Evolutionary conservation across 2,113 vertebrate genomes (phyloP), one percentile per base, ranked within the genome.

Genomic region (Tupaia tana): DNA sequence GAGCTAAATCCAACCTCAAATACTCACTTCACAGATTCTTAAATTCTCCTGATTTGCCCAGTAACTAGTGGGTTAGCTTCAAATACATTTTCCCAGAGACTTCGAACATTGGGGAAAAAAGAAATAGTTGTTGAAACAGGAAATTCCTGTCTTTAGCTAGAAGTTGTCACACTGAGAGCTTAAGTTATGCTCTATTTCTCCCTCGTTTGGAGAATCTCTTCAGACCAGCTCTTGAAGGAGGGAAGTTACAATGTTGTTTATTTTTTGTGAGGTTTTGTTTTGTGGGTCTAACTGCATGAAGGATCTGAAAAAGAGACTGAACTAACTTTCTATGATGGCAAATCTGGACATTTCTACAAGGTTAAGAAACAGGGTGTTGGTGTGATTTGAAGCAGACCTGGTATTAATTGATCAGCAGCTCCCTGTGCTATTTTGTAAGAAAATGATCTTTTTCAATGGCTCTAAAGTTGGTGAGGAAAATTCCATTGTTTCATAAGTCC

Each of bases 71-170:
- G 54, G 52, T 83, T 81, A 11, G 7, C 83, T 71, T 74, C 75
- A 88, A 93, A 54, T 83, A 80, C 77, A 88, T 86, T 80, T 77
- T 96, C 54, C 59, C 9, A 69, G 92, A 89, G 64, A 86, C 31
- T 12, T 79, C 85, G 27, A 83, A 85, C 77, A 91, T 52, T 6
- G 19, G 63, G 87, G 67, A 84, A 58, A 18, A n/a, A 31, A 19
- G 22, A n/a, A 31, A 19, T 2, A 82, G 19, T 43, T 94, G 27
- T 91, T 95, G 85, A 97, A 96, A 95, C 70, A 96, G 96, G 97
- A 98, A 98, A 98, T 98, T 98, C 89, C 86, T 97, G 63, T 97
- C 97, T 96, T 10, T 69, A 90, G 34, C 94, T 69, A 77, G 52
- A 77, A 94, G 90, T 80, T 97, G 69, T 97, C 93, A 86, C 88